phyloP scores from a whole-genome alignment of 2,113 vertebrate genomes.

The Tursiops truncatus region DNA sequence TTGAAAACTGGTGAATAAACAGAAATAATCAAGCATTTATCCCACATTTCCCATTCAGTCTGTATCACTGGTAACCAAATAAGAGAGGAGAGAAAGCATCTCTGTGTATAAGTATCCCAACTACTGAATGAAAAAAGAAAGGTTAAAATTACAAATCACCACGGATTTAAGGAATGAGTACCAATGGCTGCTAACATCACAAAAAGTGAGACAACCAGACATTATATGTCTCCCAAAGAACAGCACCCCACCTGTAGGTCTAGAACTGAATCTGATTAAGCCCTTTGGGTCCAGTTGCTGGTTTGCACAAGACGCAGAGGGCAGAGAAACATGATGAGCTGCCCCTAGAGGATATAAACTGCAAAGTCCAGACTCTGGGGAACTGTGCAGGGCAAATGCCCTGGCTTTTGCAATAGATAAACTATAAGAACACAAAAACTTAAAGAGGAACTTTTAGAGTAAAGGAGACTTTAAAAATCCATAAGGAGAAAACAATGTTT shows the following conservation, averaged over 20 bases:
- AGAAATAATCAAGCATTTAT: background rate
- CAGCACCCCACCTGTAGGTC: accelerated
- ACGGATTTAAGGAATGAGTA: background rate
- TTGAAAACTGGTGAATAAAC: background rate
- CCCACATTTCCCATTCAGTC: background rate
- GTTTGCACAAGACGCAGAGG: background rate
- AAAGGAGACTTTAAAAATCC: background rate
- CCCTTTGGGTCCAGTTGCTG: background rate
- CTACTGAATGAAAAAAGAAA: background rate
- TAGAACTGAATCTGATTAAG: background rate
- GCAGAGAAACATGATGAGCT: background rate
- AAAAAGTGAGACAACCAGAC: background rate
- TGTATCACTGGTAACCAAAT: background rate
- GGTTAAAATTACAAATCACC: background rate
- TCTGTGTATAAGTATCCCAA: background rate
- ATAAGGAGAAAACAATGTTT: background rate
- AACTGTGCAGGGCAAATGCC: background rate
- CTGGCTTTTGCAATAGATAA: background rate
- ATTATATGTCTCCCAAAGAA: accelerated
- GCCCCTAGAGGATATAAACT: background rate
- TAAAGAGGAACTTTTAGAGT: background rate
- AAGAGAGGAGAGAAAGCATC: background rate
- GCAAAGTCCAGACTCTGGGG: background rate
- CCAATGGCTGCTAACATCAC: background rate
- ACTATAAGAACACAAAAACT: background rate